Percentiles rank a stretch among this genome's conserved stretches.
Evolutionary conservation across 1,140 invertebrate species (phyloP).

Genomic region (Neelides sp.): DNA sequence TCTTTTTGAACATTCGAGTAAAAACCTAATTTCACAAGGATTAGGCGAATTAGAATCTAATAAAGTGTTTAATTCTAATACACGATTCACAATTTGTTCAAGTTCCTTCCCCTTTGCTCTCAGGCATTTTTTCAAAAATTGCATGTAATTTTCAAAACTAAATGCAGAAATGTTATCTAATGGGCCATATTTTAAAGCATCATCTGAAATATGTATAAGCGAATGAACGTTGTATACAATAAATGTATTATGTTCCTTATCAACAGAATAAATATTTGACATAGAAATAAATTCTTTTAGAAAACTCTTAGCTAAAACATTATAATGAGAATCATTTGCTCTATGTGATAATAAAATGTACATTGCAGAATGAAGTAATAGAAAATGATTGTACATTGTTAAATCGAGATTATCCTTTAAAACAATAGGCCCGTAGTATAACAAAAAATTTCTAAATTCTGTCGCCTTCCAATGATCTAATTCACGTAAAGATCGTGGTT

Average conservation of each 20-base stretch:
- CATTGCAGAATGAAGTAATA: conserved; percentile 33
- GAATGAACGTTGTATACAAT: conserved; percentile 37
- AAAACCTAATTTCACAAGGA: neutral
- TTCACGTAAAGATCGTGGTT: neutral
- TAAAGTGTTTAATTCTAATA: neutral
- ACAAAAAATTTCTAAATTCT: neutral
- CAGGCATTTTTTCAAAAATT: conserved; percentile 29
- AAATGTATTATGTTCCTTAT: conserved; percentile 33
- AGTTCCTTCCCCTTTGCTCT: neutral
- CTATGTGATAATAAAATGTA: conserved; percentile 22
- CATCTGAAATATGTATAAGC: conserved; percentile 34
- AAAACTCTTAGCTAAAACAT: conserved; percentile 31
- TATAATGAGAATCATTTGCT: neutral
- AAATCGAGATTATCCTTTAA: neutral
- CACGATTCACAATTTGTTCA: neutral
- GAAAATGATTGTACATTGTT: conserved; percentile 35
- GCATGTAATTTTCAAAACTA: conserved; percentile 36
- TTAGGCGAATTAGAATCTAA: neutral
- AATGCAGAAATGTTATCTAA: conserved; percentile 35
- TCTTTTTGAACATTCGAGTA: neutral
- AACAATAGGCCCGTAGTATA: neutral
- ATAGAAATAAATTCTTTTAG: conserved; percentile 35
- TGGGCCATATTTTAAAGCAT: conserved; percentile 33
- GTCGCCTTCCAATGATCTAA: neutral
- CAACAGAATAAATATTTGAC: conserved; percentile 14